A percentile compares a stretch with the other conserved stretches of the same genome.
Conservation (phyloP, 1,140 invertebrate species). For the Sitobion miscanthi region DNA sequence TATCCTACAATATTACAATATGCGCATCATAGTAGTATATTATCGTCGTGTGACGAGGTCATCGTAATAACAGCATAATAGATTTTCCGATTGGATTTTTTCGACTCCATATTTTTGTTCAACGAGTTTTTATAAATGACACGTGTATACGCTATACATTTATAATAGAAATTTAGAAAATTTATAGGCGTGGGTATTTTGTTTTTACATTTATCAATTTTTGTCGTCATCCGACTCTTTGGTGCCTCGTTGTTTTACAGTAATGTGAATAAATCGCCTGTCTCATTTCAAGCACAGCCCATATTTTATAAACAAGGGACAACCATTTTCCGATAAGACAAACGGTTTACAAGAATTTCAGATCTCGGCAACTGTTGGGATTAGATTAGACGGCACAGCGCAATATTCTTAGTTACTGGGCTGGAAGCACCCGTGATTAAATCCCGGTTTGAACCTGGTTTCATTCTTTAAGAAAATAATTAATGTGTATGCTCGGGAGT, state of each 20-base stretch:
- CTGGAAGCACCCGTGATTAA: conserved; percentile 53
- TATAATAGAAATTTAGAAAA: background rate
- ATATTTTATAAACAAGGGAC: conserved; percentile 51
- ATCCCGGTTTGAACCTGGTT: conserved; percentile 33
- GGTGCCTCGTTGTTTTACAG: conserved; percentile 20
- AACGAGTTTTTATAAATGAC: background rate
- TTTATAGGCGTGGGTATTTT: background rate
- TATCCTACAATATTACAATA: no score
- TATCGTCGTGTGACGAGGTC: background rate
- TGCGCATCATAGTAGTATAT: background rate
- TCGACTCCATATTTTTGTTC: background rate
- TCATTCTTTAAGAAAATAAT: conserved; percentile 51
- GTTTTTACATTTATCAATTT: conserved; percentile 32
- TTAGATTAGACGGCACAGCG: conserved; percentile 43
- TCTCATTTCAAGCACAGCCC: background rate
- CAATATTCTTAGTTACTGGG: conserved; percentile 48
- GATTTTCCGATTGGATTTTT: background rate
- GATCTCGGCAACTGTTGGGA: conserved; percentile 41
- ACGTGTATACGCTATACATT: background rate
- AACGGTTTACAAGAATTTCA: conserved; percentile 49
- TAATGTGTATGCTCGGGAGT: conserved; percentile 36
- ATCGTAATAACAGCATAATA: background rate
- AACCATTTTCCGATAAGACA: conserved; percentile 48
- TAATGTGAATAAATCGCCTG: conserved; percentile 46
- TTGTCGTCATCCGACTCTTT: conserved; percentile 39